phyloP scores from a whole-genome alignment of 2,888 invertebrate genomes.

The Limnephilus auricula region DNA sequence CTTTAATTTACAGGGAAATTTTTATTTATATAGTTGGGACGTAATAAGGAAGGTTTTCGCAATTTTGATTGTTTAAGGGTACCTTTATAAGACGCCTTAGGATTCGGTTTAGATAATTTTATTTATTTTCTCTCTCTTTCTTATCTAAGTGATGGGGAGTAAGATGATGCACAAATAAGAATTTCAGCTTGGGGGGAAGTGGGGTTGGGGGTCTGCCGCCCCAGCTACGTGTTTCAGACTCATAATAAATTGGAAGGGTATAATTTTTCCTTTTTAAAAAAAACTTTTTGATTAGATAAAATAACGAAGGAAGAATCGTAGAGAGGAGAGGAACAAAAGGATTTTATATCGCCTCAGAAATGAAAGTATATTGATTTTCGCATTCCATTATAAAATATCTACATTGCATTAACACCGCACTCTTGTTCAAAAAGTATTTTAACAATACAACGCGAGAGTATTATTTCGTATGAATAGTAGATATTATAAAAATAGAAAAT shows the following conservation, averaged over 20 bases:
- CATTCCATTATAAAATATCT: neutral
- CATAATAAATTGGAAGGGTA: constrained; percentile 70
- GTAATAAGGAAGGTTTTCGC: constrained; percentile 55
- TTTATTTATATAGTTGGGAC: constrained; percentile 69
- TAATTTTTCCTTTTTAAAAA: constrained; percentile 79
- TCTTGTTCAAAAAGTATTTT: neutral
- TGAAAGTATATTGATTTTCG: neutral
- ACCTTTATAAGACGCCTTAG: constrained; percentile 40
- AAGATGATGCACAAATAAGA: constrained; percentile 59
- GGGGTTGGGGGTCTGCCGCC: constrained; percentile 14
- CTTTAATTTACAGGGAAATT: constrained; percentile 78
- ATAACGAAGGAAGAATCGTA: constrained; percentile 75
- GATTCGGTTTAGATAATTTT: constrained; percentile 59
- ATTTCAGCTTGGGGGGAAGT: constrained; percentile 40
- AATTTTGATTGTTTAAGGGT: constrained; percentile 62
- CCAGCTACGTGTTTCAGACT: constrained; percentile 64
- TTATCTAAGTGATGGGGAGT: constrained; percentile 44
- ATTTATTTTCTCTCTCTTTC: constrained; percentile 45
- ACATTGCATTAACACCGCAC: neutral
- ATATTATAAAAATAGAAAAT: no score
- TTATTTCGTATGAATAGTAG: no score
- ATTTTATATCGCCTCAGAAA: constrained; percentile 57
- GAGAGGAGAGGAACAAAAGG: constrained; percentile 63
- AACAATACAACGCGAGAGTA: neutral
- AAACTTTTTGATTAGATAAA: constrained; percentile 81